phyloP scores from a whole-genome alignment of 2,888 invertebrate genomes.

The Agriopis leucophaearia region DNA sequence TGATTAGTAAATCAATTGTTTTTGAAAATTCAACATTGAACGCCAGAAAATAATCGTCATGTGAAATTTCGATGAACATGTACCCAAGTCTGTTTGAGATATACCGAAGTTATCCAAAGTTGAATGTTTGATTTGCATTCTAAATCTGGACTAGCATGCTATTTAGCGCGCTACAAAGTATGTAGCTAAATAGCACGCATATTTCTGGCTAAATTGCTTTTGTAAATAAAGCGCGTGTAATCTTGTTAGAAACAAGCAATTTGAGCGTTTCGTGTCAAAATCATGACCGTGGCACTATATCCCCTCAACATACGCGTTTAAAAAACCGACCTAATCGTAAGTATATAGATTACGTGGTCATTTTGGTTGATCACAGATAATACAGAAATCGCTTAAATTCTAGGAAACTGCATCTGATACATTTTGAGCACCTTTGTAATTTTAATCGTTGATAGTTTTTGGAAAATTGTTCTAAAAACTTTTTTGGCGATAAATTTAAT shows the following conservation, averaged over 20 bases:
- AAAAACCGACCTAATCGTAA: background rate
- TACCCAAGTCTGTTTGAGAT: constrained; percentile 50
- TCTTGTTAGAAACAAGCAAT: constrained; percentile 55
- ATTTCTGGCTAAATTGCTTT: constrained; percentile 50
- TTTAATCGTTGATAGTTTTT: background rate
- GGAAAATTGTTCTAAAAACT: background rate
- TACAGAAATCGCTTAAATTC: background rate
- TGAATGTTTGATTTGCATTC: constrained; percentile 57
- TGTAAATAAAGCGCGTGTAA: constrained; percentile 59
- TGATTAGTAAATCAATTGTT: background rate
- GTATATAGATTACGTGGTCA: too few species aligned
- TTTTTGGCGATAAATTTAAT: background rate
- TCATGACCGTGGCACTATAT: constrained; percentile 10
- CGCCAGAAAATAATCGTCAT: background rate
- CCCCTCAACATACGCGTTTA: constrained; percentile 11
- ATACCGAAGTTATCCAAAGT: constrained; percentile 72
- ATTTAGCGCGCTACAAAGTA: constrained; percentile 7
- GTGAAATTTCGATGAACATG: constrained; percentile 1
- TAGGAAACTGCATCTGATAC: background rate
- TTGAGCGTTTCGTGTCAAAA: constrained; percentile 27
- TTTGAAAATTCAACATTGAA: background rate
- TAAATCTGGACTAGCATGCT: constrained; percentile 8
- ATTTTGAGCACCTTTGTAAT: too few species aligned
- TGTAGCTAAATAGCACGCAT: constrained; percentile 13
- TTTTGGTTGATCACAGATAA: background rate